phyloP scores from a whole-genome alignment of 2,888 invertebrate genomes.

The Synergus umbraculus region DNA sequence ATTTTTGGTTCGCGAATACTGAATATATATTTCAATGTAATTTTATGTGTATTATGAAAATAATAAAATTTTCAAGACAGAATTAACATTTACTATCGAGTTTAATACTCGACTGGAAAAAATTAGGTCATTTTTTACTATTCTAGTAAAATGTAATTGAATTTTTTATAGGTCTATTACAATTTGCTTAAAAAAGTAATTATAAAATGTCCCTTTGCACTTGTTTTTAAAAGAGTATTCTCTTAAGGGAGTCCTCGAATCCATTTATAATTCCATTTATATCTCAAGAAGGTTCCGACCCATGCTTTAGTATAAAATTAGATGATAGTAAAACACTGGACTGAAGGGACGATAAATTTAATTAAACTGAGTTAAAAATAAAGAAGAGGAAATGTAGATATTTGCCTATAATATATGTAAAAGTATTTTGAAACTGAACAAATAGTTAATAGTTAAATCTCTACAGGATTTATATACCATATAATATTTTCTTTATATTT shows the following conservation, averaged over 20 bases:
- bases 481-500: not conserved
- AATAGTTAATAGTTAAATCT: not conserved
- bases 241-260: slow-evolving; percentile 36
- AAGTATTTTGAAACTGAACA: not conserved
- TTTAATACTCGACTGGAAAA: not conserved
- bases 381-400: not conserved
- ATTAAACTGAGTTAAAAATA: not conserved
- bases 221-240: not conserved
- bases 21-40: not conserved
- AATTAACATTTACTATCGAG: not conserved
- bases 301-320: not conserved
- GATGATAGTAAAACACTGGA: not conserved
- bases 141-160: not conserved
- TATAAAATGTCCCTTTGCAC: not conserved
- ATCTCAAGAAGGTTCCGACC: not conserved
- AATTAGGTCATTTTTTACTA: not conserved
- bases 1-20: slow-evolving; percentile 52
- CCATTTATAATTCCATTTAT: slow-evolving; percentile 43
- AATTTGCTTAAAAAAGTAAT: not conserved
- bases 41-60: not conserved
- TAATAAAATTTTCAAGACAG: not conserved
- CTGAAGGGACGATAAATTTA: not conserved
- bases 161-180: not conserved
- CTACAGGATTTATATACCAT: not conserved
- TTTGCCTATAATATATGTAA: not conserved